Conservation (phyloP, 37 sponge, comb jelly and placozoan genomes). For the Ephydatia muelleri region DNA sequence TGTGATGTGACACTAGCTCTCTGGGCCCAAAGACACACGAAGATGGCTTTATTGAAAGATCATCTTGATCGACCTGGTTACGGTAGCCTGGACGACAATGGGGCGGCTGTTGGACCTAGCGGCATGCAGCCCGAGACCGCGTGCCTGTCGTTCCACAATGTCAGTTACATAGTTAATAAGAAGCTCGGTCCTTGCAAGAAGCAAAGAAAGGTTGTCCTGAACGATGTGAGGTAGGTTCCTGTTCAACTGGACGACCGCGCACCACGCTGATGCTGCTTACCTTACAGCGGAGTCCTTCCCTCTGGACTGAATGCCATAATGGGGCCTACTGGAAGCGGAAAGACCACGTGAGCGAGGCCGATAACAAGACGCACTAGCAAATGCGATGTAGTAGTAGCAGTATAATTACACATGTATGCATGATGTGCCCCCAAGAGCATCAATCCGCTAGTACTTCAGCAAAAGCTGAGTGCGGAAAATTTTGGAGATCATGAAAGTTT, state of each 20-base stretch:
- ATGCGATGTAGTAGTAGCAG: too few species aligned
- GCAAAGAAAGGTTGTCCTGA: slow-evolving; percentile 2
- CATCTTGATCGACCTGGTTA: neutral
- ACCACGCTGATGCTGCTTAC: neutral
- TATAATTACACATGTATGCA: neutral
- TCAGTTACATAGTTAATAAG: slow-evolving; percentile 7
- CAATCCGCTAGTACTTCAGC: too few species aligned
- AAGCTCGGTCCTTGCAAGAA: neutral
- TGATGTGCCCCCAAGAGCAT: too few species aligned
- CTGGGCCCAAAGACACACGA: too few species aligned
- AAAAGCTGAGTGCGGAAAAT: too few species aligned
- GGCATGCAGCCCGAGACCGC: neutral
- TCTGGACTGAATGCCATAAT: slow-evolving; percentile 58
- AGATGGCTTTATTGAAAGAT: neutral
- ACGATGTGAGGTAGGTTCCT: slow-evolving; percentile 11
- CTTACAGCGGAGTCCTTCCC: slow-evolving; percentile 31
- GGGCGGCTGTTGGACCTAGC: neutral
- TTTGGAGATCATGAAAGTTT: too few species aligned
- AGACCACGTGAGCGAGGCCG: slow-evolving; percentile 46
- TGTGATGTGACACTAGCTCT: too few species aligned
- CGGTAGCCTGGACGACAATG: neutral
- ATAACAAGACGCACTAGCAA: too few species aligned
- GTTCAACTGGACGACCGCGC: too few species aligned
- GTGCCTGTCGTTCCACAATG: slow-evolving; percentile 26
- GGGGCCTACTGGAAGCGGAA: slow-evolving; percentile 68